Evolutionary conservation across 2,113 vertebrate genomes (phyloP), one percentile per base, ranked within the genome.

Genomic region (Phyllostomus hastatus): DNA sequence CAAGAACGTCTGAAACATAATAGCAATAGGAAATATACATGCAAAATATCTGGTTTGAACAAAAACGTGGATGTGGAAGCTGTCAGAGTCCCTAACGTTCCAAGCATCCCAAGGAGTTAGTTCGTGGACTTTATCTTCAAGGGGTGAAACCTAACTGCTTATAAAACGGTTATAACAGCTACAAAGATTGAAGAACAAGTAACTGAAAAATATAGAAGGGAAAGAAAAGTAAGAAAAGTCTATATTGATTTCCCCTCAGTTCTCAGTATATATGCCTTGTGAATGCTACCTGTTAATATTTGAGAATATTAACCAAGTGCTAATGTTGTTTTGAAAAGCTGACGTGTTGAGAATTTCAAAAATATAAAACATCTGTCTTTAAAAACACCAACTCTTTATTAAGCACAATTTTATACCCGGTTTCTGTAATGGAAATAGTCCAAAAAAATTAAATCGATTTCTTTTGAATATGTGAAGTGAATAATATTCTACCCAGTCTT

Each of bases 391-490:
- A 22, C 2, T 35, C 35, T 75, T 52, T 67, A 24, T 86, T 92
- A 67, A 90, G 28, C 17, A 88, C 12, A 90, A 31, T 87, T 83
- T 91, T 28, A 76, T 84, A 31, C 14, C 61, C 52, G 14, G 2
- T 69, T 96, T 94, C 66, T 94, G 4, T 88, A 86, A 48, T 17
- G 41, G 38, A 97, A 90, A 76, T 93, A 46, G 28, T 81, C 69
- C 79, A 38, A 94, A 90, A 85, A 57, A 17, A 35, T 86, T 4
- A 79, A 41, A 76, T 79, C 26, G 41, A 28, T 86, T 78, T 43
- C 19, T 95, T 96, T 82, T 89, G 52, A 93, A 75, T 89, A 83
- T 83, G 46, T 83, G 69, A 82, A 90, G 15, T 57, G 38, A 91
- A 16, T 88, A 81, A 46, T 72, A 75, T 31, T 80, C 80, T 76